Evolutionary conservation across 2,888 invertebrate species (phyloP).

Genomic region (Eupithecia inturbata): DNA sequence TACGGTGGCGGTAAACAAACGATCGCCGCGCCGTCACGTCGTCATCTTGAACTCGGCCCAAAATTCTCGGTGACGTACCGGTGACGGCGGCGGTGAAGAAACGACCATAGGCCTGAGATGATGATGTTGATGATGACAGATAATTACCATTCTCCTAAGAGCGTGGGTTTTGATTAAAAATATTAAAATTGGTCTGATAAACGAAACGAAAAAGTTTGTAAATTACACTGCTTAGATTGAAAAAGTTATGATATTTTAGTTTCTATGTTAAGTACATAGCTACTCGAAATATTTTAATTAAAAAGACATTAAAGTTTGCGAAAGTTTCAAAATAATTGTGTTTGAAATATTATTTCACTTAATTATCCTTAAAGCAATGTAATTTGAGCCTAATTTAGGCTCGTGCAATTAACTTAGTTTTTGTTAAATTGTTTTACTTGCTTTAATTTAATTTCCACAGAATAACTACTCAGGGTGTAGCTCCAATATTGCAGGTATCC

Average conservation of each 20-base stretch:
- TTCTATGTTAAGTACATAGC: background rate
- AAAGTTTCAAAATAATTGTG: conserved; percentile 5
- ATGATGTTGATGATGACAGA: no score
- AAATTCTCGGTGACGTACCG: no score
- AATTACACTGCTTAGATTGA: background rate
- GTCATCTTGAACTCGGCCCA: no score
- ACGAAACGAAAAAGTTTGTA: background rate
- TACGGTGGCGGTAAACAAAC: no score
- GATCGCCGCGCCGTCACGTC: no score
- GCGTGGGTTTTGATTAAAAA: background rate
- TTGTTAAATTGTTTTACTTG: background rate
- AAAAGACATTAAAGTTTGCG: background rate
- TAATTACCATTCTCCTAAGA: no score
- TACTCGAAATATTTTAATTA: background rate
- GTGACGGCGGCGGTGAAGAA: no score
- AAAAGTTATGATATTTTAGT: background rate
- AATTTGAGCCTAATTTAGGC: background rate
- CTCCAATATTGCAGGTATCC: no score
- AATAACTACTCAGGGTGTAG: no score
- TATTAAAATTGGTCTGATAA: background rate
- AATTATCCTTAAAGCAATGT: background rate
- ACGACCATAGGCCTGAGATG: no score
- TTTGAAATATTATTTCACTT: background rate
- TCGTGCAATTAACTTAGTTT: background rate
- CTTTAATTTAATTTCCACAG: background rate